A percentile compares a stretch with the other conserved stretches of the same genome.
Conservation (phyloP, 2,888 invertebrate genomes). For the Thalpophila matura region DNA sequence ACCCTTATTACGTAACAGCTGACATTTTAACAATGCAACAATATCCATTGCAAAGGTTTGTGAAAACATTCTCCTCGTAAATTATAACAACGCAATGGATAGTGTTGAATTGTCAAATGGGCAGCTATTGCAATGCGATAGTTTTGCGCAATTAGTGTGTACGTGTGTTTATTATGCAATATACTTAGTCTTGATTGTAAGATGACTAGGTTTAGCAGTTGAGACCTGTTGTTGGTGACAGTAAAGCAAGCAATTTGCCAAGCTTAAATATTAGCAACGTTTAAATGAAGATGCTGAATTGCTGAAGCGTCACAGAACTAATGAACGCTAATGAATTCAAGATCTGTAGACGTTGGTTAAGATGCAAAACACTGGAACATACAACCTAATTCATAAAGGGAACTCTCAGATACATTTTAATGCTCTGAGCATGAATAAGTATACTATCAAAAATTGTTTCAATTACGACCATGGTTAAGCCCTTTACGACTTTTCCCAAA, state of each 20-base stretch:
- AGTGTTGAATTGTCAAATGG: neutral
- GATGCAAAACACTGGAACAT: constrained; percentile 27
- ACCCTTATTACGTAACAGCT: neutral
- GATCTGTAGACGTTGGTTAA: constrained; percentile 13
- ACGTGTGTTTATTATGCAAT: neutral
- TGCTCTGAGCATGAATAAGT: constrained; percentile 19
- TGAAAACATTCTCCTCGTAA: neutral
- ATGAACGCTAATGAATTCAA: constrained; percentile 13
- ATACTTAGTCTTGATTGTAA: neutral
- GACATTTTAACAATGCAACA: neutral
- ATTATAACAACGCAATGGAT: neutral
- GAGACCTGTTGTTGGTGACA: neutral
- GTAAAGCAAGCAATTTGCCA: neutral
- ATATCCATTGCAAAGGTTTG: neutral
- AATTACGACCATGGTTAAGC: neutral
- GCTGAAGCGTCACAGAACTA: neutral
- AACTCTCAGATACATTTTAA: constrained; percentile 37
- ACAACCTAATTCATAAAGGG: constrained; percentile 21
- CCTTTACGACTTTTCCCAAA: constrained; percentile 2
- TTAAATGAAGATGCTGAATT: constrained; percentile 25
- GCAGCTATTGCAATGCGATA: neutral
- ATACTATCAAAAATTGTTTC: constrained; percentile 13
- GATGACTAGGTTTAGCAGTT: neutral
- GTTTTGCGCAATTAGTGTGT: neutral
- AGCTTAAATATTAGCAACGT: constrained; percentile 9